Evolutionary conservation across 2,888 invertebrate species (phyloP).

Genomic region (Parnassius smintheus): DNA sequence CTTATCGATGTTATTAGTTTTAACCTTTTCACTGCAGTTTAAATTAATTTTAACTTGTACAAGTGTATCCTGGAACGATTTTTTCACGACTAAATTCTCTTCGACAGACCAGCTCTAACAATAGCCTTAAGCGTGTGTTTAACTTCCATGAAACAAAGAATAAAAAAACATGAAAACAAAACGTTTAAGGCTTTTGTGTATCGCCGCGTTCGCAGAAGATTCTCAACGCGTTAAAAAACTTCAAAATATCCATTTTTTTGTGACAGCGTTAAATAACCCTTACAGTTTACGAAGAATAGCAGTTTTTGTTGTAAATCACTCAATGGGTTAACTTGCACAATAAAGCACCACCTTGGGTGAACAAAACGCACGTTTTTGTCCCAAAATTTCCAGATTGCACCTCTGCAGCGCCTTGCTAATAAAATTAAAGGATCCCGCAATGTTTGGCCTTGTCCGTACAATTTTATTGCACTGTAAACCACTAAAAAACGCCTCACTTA

Average conservation of each 20-base stretch:
- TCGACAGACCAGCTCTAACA: conserved; percentile 63
- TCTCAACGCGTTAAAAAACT: conserved; percentile 52
- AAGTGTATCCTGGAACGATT: conserved; percentile 69
- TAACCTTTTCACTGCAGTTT: conserved; percentile 10
- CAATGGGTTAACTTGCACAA: conserved; percentile 64
- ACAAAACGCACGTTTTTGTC: conserved; percentile 34
- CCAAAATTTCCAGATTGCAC: conserved; percentile 38
- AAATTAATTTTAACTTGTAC: conserved; percentile 39
- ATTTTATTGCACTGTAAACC: conserved; percentile 76
- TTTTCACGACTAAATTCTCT: conserved; percentile 74
- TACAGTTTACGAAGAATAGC: conserved; percentile 47
- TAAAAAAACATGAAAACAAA: conserved; percentile 72
- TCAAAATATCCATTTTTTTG: conserved; percentile 46
- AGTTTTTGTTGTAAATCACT: conserved; percentile 46
- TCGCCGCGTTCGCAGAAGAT: conserved; percentile 73
- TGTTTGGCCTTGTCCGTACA: conserved; percentile 72
- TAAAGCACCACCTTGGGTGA: conserved; percentile 13
- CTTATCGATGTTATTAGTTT: conserved; percentile 7
- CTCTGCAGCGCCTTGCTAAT: conserved; percentile 43
- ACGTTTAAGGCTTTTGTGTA: conserved; percentile 65
- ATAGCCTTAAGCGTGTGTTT: conserved; percentile 77
- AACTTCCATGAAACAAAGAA: conserved; percentile 68
- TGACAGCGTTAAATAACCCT: conserved; percentile 67
- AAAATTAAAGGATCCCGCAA: conserved; percentile 66
- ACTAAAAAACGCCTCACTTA: conserved; percentile 72